Evolutionary conservation across 1,140 invertebrate genomes (phyloP), one percentile per base, ranked within the genome.

Genomic region (Drosophila cardini): DNA sequence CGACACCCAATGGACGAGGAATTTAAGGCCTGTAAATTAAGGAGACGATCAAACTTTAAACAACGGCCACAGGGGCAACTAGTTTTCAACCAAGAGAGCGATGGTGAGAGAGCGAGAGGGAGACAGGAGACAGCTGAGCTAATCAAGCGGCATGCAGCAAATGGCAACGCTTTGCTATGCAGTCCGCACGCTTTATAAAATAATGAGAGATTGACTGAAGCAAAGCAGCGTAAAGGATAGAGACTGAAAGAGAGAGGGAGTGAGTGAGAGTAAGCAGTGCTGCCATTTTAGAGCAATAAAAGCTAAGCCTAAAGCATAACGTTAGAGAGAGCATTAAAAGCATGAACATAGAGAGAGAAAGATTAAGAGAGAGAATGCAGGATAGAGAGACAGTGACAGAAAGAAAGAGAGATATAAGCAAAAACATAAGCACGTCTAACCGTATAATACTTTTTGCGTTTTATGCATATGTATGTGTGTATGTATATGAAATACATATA

Each of bases 181-280:
- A 90, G 84, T 89, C 77, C 82, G 79, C 83, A 84, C 85, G 85
- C 80, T 90, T 87, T 89, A 85, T 90, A 90, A 89, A 89, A 80
- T 89, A 89, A 90, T 90, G 84, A 79, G 63, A 63, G 73, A 53
- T 63, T 34, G 46, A 45, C 5, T 18, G 34, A 4, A 18, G 8
- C 32, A 55, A 16, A 15, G 16, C 6, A 55, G 11, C 46, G 11
- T 32, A 6, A 15, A n/a, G 13, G 5, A 32, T n/a, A 32, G n/a
- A 15, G 21, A 32, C 1, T 5, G 6, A 13, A 11, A 52, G 40
- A 32, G 30, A 36, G 0, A n/a, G 36, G 11, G 4, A 58, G 74
- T 11, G 21, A 18, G 34, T 8, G 21, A 18, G 13, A 36, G 34
- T 11, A 52, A 43, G 43, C n/a, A 32, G 58, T 26, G 21, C 21